These are phyloP conservation scores for Incurvaria masculella DNA, from an alignment of 2,888 invertebrate species.

Conservation along the genomic window DNA sequence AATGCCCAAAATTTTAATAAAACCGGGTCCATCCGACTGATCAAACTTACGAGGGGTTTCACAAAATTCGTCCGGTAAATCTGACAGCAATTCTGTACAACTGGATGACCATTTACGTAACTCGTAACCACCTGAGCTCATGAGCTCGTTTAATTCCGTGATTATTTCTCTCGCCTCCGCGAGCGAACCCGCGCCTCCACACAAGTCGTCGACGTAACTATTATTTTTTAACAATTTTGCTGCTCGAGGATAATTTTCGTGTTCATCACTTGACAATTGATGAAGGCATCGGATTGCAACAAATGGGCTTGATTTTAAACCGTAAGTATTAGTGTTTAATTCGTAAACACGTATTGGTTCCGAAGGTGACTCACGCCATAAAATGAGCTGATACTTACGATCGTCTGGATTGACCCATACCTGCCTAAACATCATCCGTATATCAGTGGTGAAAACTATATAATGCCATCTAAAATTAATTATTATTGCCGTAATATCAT, in stretches of 20 bases:
- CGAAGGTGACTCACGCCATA: constrained; percentile 2
- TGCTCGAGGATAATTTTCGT: neutral
- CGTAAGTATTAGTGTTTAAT: constrained; percentile 4
- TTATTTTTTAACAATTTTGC: neutral
- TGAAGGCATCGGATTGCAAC: neutral
- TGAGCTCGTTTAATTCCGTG: neutral
- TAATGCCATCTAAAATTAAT: too few species aligned
- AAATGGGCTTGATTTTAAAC: neutral
- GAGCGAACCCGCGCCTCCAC: neutral
- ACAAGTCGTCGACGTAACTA: neutral
- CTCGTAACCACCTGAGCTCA: neutral
- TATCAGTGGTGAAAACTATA: constrained; percentile 7
- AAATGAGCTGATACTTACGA: constrained; percentile 4
- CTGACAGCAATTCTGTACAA: neutral
- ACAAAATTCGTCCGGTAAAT: neutral
- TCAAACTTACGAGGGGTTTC: neutral
- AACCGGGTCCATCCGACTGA: neutral
- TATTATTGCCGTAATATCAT: too few species aligned
- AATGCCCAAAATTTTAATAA: constrained; percentile 1
- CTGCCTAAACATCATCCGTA: constrained; percentile 7
- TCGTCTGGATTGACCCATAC: constrained; percentile 2
- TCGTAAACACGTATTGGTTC: neutral
- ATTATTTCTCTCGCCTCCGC: neutral
- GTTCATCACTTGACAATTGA: neutral
- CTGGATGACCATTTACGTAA: constrained; percentile 1